phyloP scores from a whole-genome alignment of 2,888 invertebrate genomes.

The Prosapia bicincta region DNA sequence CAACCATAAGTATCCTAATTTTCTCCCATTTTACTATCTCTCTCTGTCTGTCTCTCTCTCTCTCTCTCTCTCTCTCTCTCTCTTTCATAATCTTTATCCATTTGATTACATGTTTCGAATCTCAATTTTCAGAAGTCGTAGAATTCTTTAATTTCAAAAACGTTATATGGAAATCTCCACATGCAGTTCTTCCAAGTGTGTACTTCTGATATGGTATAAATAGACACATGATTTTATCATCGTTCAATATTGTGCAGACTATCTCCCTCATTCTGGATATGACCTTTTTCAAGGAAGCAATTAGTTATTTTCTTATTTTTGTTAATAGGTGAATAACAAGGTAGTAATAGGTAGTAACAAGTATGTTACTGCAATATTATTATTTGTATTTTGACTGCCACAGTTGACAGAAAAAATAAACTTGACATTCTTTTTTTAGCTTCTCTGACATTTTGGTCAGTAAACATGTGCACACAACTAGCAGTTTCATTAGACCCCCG shows the following conservation, averaged over 20 bases:
- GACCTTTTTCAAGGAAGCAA: conserved; percentile 6
- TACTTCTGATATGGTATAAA: background rate
- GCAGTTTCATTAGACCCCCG: conserved; percentile 14
- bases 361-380: conserved; percentile 1
- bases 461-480: background rate
- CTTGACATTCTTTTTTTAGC: conserved; percentile 7
- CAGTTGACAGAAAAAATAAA: conserved; percentile 5
- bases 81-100: background rate
- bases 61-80: too few relatives aligned
- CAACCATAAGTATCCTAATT: background rate
- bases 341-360: too few relatives aligned
- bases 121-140: background rate
- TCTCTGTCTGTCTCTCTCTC: too few relatives aligned
- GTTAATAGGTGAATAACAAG: background rate
- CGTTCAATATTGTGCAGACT: conserved; percentile 8
- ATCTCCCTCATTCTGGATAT: conserved; percentile 7
- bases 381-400: conserved; percentile 7
- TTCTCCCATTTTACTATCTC: too few relatives aligned
- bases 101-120: background rate
- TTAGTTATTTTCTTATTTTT: conserved; percentile 8
- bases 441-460: too few relatives aligned
- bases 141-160: background rate
- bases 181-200: background rate
- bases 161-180: background rate
- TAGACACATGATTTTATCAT: background rate